Evolutionary conservation across 2,888 invertebrate genomes (phyloP).

Genomic region (Agriopis marginaria): DNA sequence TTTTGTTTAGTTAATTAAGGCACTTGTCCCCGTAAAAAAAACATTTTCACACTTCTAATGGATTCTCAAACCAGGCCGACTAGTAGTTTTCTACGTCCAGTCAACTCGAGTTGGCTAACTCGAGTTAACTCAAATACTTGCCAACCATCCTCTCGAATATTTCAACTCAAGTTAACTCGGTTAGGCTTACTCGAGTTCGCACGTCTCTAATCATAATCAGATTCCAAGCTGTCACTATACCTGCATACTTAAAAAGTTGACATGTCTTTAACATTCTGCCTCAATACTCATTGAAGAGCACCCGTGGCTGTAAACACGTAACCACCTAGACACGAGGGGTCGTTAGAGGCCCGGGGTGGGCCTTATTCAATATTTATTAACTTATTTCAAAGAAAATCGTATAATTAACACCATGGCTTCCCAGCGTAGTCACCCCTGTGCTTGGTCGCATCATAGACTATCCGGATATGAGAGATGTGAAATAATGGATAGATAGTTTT

Average conservation of each 20-base stretch:
- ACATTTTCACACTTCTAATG: no score
- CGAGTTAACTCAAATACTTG: no score
- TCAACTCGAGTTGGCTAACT: no score
- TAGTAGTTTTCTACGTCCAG: no score
- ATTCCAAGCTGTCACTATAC: not conserved
- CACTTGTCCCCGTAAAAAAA: no score
- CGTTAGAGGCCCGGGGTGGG: slow-evolving; percentile 72
- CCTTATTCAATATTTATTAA: slow-evolving; percentile 86
- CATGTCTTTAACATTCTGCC: slow-evolving; percentile 2
- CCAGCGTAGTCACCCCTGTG: slow-evolving; percentile 50
- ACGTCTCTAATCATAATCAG: no score
- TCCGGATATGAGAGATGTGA: slow-evolving; percentile 30
- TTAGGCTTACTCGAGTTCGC: no score
- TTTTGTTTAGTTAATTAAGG: no score
- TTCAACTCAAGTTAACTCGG: no score
- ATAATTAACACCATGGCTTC: slow-evolving; percentile 79
- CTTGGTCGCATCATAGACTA: slow-evolving; percentile 47
- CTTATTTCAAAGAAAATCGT: slow-evolving; percentile 86
- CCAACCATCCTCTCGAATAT: no score
- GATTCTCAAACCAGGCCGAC: no score
- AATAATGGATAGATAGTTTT: not conserved
- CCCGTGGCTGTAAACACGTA: slow-evolving; percentile 28
- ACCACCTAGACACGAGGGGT: slow-evolving; percentile 53
- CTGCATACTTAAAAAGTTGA: not conserved
- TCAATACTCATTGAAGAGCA: slow-evolving; percentile 20